These are phyloP conservation scores for Ageneiosus marmoratus DNA, from an alignment of 2,113 vertebrate genomes.

Conservation along the genomic window DNA sequence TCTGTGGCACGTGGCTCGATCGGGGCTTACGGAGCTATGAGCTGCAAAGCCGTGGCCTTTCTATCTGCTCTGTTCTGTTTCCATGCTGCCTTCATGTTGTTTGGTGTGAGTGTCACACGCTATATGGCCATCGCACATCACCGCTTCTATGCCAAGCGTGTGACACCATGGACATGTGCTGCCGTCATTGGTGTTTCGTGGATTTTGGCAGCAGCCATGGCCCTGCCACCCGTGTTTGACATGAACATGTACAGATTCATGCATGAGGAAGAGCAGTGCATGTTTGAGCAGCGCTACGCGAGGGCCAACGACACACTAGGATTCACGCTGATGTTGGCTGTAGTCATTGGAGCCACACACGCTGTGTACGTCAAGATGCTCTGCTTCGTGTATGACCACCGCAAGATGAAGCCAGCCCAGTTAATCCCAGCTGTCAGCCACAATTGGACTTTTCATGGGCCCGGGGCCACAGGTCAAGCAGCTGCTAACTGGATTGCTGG, in stretches of 20 bases:
- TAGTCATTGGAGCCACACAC: conserved; percentile 88
- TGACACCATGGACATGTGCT: conserved; percentile 90
- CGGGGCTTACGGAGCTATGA: conserved; percentile 82
- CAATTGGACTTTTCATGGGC: conserved; percentile 97
- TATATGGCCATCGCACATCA: conserved; percentile 98
- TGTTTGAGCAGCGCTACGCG: conserved; percentile 91
- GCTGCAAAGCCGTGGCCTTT: conserved; percentile 93
- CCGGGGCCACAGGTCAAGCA: conserved; percentile 91
- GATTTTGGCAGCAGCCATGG: conserved; percentile 93
- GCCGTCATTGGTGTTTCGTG: conserved; percentile 92
- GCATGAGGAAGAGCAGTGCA: conserved; percentile 91
- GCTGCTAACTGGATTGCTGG: conserved; percentile 97
- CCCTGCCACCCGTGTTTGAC: conserved; percentile 91
- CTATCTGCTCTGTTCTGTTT: conserved; percentile 93
- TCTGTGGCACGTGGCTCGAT: conserved; percentile 82
- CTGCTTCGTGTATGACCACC: conserved; percentile 94
- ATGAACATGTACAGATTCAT: conserved; percentile 90
- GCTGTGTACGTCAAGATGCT: conserved; percentile 92
- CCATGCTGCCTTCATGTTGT: conserved; percentile 92
- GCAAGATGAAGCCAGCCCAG: conserved; percentile 96
- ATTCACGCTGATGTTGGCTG: conserved; percentile 91
- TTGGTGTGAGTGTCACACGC: conserved; percentile 91
- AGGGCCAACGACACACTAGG: conserved; percentile 92
- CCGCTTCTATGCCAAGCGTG: conserved; percentile 91
- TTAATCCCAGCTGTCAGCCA: conserved; percentile 93